These are phyloP conservation scores for Coilia nasus DNA, from an alignment of 2,797 vertebrate genomes.

Conservation along the genomic window DNA sequence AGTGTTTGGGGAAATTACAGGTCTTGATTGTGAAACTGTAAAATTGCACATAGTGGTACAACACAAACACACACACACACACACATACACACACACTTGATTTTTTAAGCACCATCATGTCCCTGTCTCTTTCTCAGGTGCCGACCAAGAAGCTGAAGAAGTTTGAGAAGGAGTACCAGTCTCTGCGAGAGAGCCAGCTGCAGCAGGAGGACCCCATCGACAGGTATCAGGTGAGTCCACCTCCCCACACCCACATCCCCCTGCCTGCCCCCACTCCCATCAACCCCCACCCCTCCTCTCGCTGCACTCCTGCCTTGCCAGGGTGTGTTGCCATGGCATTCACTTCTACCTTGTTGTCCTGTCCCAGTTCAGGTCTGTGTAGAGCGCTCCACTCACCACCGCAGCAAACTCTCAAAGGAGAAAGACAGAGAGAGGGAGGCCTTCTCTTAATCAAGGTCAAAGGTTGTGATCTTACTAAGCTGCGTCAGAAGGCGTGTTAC, in stretches of 20 bases:
- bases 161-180: conserved; percentile 97
- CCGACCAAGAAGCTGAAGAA: conserved; percentile 98
- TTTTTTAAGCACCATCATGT: not conserved
- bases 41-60: not conserved
- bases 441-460: conserved; percentile 19
- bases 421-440: conserved; percentile 32
- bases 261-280: not conserved
- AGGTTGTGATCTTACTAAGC: not conserved
- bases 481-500: not conserved
- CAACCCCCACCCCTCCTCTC: conserved; percentile 13
- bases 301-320: not conserved
- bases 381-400: conserved; percentile 50
- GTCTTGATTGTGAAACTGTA: not conserved
- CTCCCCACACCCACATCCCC: conserved; percentile 23
- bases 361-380: conserved; percentile 58
- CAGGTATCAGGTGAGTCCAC: conserved; percentile 86
- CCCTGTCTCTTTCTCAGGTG: conserved; percentile 74
- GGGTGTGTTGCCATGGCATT: conserved; percentile 25
- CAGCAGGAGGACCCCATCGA: conserved; percentile 98
- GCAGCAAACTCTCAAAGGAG: conserved; percentile 43
- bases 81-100: not conserved
- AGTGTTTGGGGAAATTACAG: not conserved
- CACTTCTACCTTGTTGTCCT: conserved; percentile 48
- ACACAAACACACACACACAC: conserved; percentile 2
- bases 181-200: conserved; percentile 91